Evolutionary conservation across 2,888 invertebrate genomes (phyloP), one percentile per base, ranked within the genome.

Genomic region (Parnassius smintheus): DNA sequence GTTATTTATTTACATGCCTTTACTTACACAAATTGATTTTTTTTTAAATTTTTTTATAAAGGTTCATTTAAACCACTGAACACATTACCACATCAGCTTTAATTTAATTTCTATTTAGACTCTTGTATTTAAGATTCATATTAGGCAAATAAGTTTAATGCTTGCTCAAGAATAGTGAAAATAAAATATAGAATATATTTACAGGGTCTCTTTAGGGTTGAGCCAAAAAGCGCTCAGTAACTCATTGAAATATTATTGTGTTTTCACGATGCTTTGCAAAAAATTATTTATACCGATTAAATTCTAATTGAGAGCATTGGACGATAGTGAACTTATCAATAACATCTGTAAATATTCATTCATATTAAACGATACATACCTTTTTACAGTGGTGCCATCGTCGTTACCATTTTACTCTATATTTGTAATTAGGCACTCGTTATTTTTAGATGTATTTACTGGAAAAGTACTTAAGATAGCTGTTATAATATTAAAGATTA

Each of bases 351-450:
- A 57, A 62, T 58, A 58, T 1, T 49, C 10, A 45, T 55, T 42
- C 13, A 42, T 11, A 50, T 56, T 44, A 18, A 13, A 61, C 9
- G 7, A 42, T n/a, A 60, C 54, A 63, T 59, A 62, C 57, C 50
- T 50, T 65, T 25, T 64, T 53, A 65, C 70, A 82, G 76, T 87
- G 88, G 88, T 88, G 90, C 89, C 90, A 90, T 90, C 72, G 70
- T 66, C 76, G 89, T 90, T 90, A 90, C 90, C 90, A 88, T 88
- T 85, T 75, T 71, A 72, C 67, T 77, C 58, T 51, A 54, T 64
- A 58, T 64, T 65, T 57, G 13, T 49, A 65, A 52, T 42, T 68
- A 68, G 52, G 63, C 59, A 65, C 62, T 66, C 63, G 52, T 69
- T 75, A 75, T 80, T 80, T 80, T 79, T 82, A 75, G 70, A 76